Conservation (phyloP, 2,113 vertebrate species). For the Okapia johnstoni region DNA sequence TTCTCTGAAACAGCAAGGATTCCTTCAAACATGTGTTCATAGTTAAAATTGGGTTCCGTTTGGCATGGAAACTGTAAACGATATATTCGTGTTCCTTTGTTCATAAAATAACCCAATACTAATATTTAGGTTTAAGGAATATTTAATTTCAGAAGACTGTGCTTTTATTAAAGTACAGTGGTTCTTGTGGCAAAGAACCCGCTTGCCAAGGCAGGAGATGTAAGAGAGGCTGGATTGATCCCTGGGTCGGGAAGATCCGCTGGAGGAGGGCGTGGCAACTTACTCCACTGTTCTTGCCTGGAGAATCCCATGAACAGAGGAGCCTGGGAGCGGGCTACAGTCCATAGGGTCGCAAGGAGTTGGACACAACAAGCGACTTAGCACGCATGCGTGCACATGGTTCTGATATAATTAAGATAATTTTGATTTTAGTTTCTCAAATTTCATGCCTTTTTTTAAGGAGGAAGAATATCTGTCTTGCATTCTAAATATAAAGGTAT, state of each 20-base stretch:
- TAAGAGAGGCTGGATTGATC: not conserved
- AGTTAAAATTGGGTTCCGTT: not conserved
- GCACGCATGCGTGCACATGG: fast-evolving
- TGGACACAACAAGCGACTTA: not conserved
- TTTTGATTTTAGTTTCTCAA: not conserved
- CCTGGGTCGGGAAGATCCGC: not conserved
- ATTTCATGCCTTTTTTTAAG: not conserved
- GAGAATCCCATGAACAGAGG: not conserved
- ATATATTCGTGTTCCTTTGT: not conserved
- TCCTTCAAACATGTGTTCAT: not conserved
- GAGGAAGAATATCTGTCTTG: not conserved
- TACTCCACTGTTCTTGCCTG: not conserved
- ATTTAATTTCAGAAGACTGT: not conserved
- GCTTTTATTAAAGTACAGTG: not conserved
- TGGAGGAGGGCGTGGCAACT: no score
- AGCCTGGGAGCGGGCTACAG: not conserved
- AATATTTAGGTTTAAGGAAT: not conserved
- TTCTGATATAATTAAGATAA: not conserved
- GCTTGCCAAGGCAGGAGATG: not conserved
- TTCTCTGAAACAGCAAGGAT: conserved; percentile 7
- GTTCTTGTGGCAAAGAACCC: not conserved
- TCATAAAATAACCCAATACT: not conserved
- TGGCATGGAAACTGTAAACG: not conserved
- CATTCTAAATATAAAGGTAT: not conserved
- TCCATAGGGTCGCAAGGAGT: fast-evolving